These are phyloP conservation scores for Drosophila bocqueti DNA, from an alignment of 1,140 invertebrate species.

Conservation along the genomic window DNA sequence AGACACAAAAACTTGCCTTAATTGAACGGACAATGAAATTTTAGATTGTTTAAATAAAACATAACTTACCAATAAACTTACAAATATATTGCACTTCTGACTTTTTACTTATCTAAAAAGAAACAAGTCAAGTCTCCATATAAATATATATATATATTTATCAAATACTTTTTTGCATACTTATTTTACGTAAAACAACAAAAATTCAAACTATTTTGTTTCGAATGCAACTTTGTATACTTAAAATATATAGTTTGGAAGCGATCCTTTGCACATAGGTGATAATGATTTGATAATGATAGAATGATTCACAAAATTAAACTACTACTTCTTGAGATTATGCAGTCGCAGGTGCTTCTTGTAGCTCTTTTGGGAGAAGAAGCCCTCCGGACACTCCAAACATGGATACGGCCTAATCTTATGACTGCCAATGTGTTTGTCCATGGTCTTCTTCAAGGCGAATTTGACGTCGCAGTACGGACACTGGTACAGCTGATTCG, in stretches of 20 bases:
- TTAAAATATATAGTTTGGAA: background rate
- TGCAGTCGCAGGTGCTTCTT: conserved; percentile 10
- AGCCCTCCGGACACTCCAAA: conserved; percentile 28
- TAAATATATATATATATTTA: background rate
- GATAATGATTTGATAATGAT: background rate
- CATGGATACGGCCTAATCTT: conserved; percentile 27
- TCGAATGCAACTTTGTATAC: background rate
- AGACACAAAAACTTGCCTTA: conserved; percentile 78
- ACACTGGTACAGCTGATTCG: conserved; percentile 22
- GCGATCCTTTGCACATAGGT: conserved; percentile 1
- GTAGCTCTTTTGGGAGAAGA: conserved; percentile 37
- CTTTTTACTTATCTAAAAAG: background rate
- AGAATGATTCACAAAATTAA: background rate
- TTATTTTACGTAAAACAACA: background rate
- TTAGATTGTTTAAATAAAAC: conserved; percentile 77
- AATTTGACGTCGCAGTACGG: conserved; percentile 34
- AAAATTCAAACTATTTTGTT: background rate
- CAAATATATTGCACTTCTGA: conserved; percentile 22
- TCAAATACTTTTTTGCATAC: background rate
- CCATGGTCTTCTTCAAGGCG: conserved; percentile 20
- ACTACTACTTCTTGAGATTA: conserved; percentile 2
- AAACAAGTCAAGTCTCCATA: background rate
- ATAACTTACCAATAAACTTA: conserved; percentile 72
- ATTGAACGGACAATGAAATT: conserved; percentile 79
- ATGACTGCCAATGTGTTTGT: conserved; percentile 38